A percentile compares a stretch with the other conserved stretches of the same genome.
Evolutionary conservation across 2,888 invertebrate species (phyloP).

Genomic region (Poecilus cupreus): DNA sequence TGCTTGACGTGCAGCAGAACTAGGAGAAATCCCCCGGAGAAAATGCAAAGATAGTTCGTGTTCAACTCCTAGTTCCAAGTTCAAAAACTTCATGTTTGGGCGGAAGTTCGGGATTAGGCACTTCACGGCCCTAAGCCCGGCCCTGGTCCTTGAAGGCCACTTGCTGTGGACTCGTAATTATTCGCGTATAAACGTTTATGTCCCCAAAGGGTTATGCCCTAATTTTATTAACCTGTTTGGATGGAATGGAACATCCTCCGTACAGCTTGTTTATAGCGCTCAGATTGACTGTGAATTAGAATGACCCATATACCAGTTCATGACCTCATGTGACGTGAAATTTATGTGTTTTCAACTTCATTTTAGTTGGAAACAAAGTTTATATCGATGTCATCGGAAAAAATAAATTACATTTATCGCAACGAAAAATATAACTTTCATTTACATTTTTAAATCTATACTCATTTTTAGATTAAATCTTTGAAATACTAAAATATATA

Average conservation of each 20-base stretch:
- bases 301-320: slow-evolving; percentile 8
- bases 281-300: slow-evolving; percentile 14
- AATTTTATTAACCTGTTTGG: slow-evolving; percentile 31
- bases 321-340: background rate
- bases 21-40: background rate
- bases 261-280: slow-evolving; percentile 18
- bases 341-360: slow-evolving; percentile 25
- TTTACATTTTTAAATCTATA: slow-evolving; percentile 16
- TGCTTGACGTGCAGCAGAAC: too few species aligned
- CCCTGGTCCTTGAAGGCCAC: background rate
- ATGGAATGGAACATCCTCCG: slow-evolving; percentile 18
- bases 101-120: background rate
- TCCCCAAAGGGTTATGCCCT: slow-evolving; percentile 12
- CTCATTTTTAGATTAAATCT: too few species aligned
- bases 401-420: slow-evolving; percentile 13
- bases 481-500: too few species aligned
- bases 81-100: slow-evolving; percentile 1
- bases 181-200: slow-evolving; percentile 27
- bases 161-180: background rate
- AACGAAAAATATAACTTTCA: background rate
- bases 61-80: background rate
- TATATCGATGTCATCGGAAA: slow-evolving; percentile 12
- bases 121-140: background rate
- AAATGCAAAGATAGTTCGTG: slow-evolving; percentile 29
- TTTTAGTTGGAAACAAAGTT: slow-evolving; percentile 34